Conservation (phyloP, 2,888 invertebrate species). For the Drosophila villosipedis region DNA sequence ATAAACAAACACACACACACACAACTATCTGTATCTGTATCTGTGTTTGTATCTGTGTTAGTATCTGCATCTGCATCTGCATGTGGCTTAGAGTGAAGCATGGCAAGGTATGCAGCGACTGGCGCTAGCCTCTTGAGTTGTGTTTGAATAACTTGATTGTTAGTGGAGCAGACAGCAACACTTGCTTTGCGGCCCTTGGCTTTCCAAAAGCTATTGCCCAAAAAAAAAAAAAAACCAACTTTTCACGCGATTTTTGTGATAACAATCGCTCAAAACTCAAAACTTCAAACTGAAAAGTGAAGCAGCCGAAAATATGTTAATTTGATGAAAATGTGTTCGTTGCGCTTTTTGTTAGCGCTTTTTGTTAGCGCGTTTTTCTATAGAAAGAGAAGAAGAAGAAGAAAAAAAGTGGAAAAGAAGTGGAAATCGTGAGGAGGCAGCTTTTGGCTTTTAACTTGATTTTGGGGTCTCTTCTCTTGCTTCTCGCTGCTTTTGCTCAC, state of each 20-base stretch:
- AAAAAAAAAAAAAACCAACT: neutral
- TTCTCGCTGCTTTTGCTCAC: conserved; percentile 50
- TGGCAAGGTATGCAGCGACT: neutral
- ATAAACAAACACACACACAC: conserved; percentile 1
- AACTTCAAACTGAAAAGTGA: conserved; percentile 21
- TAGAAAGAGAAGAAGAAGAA: conserved; percentile 41
- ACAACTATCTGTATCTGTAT: neutral
- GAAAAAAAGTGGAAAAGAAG: conserved; percentile 19
- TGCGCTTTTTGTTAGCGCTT: conserved; percentile 72
- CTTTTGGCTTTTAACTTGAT: conserved; percentile 39
- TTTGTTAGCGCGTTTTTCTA: conserved; percentile 41
- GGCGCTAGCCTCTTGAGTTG: conserved; percentile 21
- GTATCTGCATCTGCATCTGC: conserved; percentile 6
- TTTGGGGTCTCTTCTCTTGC: conserved; percentile 36
- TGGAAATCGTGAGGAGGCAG: conserved; percentile 69
- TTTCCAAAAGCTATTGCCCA: conserved; percentile 14
- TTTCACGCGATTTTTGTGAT: conserved; percentile 55
- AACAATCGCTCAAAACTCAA: conserved; percentile 32
- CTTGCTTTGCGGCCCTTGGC: conserved; percentile 21
- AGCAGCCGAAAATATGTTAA: conserved; percentile 71
- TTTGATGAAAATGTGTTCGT: conserved; percentile 74
- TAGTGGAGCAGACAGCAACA: conserved; percentile 21
- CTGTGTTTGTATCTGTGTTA: neutral
- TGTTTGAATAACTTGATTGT: conserved; percentile 14
- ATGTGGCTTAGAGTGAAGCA: conserved; percentile 15